phyloP scores from a whole-genome alignment of 1,140 invertebrate genomes.

The Drosophila azteca region DNA sequence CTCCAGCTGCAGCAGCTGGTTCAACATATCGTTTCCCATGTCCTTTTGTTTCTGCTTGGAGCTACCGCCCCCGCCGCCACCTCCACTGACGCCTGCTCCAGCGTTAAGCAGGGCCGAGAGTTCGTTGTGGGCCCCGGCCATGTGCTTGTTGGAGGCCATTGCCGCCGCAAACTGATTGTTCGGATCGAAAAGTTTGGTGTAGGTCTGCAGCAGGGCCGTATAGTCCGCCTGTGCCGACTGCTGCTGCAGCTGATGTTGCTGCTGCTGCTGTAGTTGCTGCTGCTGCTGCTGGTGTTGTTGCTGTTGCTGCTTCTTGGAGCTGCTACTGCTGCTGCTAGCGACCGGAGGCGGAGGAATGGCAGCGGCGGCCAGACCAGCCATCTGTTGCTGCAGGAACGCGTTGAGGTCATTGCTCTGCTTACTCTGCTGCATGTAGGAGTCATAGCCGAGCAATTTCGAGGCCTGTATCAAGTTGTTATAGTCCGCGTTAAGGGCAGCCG shows the following conservation, averaged over 20 bases:
- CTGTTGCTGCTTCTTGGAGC: constrained; percentile 39
- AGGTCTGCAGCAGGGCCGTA: constrained; percentile 74
- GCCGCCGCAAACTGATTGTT: constrained; percentile 73
- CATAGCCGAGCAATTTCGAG: constrained; percentile 78
- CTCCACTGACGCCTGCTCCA: constrained; percentile 52
- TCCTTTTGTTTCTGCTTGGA: constrained; percentile 67
- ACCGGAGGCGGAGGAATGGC: constrained; percentile 53
- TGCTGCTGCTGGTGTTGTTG: constrained; percentile 47
- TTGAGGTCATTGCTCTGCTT: constrained; percentile 77
- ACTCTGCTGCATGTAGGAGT: constrained; percentile 79
- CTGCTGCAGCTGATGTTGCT: constrained; percentile 47
- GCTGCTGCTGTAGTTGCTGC: constrained; percentile 44
- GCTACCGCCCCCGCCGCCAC: constrained; percentile 29
- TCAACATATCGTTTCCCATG: constrained; percentile 77
- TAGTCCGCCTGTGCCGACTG: constrained; percentile 68
- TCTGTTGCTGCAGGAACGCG: constrained; percentile 78
- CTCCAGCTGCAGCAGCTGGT: constrained; percentile 75
- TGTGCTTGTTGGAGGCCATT: constrained; percentile 55
- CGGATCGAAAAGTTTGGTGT: constrained; percentile 78
- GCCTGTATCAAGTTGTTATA: constrained; percentile 81
- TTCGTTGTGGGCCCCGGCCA: constrained; percentile 68
- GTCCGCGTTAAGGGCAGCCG: constrained; percentile 72
- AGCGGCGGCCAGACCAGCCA: constrained; percentile 73
- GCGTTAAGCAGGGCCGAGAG: constrained; percentile 65
- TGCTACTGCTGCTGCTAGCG: constrained; percentile 29